Evolutionary conservation across 2,797 vertebrate species (phyloP), one percentile per base, ranked within the genome.

Genomic region (Steatocranus sp.): DNA sequence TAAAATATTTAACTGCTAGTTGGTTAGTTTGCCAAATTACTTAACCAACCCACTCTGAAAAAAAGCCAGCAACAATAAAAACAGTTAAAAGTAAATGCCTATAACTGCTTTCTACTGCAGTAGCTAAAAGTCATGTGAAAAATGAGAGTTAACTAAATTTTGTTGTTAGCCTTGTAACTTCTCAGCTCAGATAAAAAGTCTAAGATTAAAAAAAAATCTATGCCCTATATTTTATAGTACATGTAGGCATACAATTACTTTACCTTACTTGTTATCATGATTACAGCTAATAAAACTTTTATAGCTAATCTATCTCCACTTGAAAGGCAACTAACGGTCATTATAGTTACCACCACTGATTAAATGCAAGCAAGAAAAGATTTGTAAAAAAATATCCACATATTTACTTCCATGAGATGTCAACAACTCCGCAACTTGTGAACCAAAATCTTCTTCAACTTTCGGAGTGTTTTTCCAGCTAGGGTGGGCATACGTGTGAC

Each of bases 161-260:
- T 17, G 36, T 68, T 23, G 20, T 41, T 68, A 68, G 20, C 63
- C 12, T 41, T 43, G 20, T 68, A 41, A 68, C 63, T 25, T 68
- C 20, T 41, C 9, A 68, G 14, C 20, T 17, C 63, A 43, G 56
- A 1, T 61, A 18, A 58, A 58, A n/a, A 34, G 5, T 34, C 56
- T 0, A 58, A 58, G 54, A 32, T 32, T 18, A 0, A 0, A 11
- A 18, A 34, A 25, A 27, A 25, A 15, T 43, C 23, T 11, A 5
- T 18, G 15, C 38, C 9, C 2, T 46, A 11, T 27, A 25, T 11
- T 46, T 46, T 70, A 11, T 5, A 27, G 38, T 46, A 46, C 20
- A 15, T 46, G 12, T 17, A 46, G 38, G 9, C 4, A 41, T 46
- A 70, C 15, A 46, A 8, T 70, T 46, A 23, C 7, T 38, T 66